A percentile compares a stretch with the other conserved stretches of the same genome.
These are phyloP conservation scores for Caenorhabditis briggsae DNA, from an alignment of 1,140 invertebrate genomes.

Conservation along the genomic window DNA sequence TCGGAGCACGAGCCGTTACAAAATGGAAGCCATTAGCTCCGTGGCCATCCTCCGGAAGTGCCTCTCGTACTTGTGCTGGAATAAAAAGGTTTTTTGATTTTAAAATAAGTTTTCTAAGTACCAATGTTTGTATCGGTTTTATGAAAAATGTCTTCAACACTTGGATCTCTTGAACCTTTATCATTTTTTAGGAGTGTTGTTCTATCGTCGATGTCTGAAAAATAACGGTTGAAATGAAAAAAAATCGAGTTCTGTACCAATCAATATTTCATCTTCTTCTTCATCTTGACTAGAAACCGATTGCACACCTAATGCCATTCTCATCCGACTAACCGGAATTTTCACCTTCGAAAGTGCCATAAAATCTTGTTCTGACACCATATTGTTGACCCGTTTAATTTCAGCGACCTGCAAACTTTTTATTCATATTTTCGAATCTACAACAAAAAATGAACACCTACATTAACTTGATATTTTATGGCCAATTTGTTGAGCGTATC, in stretches of 20 bases:
- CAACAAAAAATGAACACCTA: conserved; percentile 36
- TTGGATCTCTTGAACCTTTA: conserved; percentile 37
- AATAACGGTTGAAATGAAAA: not conserved
- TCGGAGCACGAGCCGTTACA: conserved; percentile 63
- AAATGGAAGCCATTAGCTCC: conserved; percentile 61
- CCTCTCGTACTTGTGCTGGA: conserved; percentile 59
- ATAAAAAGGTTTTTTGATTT: not conserved
- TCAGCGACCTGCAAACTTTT: conserved; percentile 64
- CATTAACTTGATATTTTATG: conserved; percentile 64
- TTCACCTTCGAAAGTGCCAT: conserved; percentile 62
- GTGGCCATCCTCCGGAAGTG: conserved; percentile 48
- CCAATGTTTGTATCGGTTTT: conserved; percentile 64
- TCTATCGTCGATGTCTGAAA: conserved; percentile 58
- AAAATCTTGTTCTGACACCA: conserved; percentile 64
- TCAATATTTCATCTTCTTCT: conserved; percentile 60
- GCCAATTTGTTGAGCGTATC: conserved; percentile 65
- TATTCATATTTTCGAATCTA: not conserved
- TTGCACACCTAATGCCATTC: conserved; percentile 44
- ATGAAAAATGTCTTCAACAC: conserved; percentile 65
- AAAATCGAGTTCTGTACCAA: conserved; percentile 21
- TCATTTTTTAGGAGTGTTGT: conserved; percentile 42
- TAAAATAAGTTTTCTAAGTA: not conserved
- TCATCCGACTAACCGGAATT: conserved; percentile 62
- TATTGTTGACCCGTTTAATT: conserved; percentile 64
- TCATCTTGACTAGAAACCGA: conserved; percentile 52